Evolutionary conservation across 2,113 vertebrate genomes (phyloP).

Genomic region (Oryzias curvinotus): DNA sequence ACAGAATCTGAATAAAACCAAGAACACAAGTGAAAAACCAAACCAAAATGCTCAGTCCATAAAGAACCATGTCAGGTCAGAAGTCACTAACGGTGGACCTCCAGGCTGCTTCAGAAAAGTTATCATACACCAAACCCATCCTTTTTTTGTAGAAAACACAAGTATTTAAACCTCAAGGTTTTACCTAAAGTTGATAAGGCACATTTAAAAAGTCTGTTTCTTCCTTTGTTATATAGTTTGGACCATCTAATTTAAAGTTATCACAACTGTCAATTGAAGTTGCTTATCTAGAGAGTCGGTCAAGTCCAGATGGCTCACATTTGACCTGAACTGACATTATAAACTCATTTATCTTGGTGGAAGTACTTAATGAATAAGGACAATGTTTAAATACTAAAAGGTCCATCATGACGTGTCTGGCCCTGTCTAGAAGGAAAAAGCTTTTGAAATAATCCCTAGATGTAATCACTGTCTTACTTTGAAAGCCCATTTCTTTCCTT

Average conservation of each 20-base stretch:
- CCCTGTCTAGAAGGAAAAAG: slow-evolving; percentile 29
- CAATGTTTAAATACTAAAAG: slow-evolving; percentile 41
- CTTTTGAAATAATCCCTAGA: slow-evolving; percentile 48
- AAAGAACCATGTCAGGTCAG: no score
- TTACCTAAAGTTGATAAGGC: no score
- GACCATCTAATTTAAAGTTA: not conserved
- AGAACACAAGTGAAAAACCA: no score
- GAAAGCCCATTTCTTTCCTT: slow-evolving; percentile 39
- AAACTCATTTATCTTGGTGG: slow-evolving; percentile 46
- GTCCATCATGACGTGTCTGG: slow-evolving; percentile 21
- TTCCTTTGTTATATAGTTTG: not conserved
- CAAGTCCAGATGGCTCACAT: slow-evolving; percentile 11
- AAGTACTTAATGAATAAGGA: slow-evolving; percentile 43
- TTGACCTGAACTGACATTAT: slow-evolving; percentile 39
- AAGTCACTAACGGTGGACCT: no score
- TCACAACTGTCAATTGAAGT: slow-evolving; percentile 8
- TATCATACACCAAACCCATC: no score
- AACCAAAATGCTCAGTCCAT: no score
- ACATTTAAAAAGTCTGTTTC: no score
- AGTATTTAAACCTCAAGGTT: no score
- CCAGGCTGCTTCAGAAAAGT: no score
- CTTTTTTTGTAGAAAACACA: no score
- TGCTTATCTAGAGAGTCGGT: slow-evolving; percentile 10
- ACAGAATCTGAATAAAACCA: no score
- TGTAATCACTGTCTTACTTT: slow-evolving; percentile 46